phyloP scores from a whole-genome alignment of 2,888 invertebrate genomes.

The Thymelicus acteon region DNA sequence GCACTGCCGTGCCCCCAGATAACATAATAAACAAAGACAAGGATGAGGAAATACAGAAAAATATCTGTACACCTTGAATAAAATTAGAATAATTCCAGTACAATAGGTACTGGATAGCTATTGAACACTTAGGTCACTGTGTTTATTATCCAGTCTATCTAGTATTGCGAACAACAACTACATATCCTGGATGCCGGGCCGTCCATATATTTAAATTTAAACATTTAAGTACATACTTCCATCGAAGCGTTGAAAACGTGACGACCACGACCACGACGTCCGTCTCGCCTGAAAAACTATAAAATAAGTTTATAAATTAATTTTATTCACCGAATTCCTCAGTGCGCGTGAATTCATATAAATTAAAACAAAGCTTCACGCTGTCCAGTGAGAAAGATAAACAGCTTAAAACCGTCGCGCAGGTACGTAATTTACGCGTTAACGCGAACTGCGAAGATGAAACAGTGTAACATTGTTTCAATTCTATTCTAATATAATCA shows the following conservation, averaged over 20 bases:
- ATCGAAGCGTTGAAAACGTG: neutral
- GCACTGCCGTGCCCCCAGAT: no score
- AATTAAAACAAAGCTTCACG: constrained; percentile 39
- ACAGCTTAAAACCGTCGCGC: constrained; percentile 39
- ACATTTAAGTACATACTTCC: constrained; percentile 2
- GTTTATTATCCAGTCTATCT: neutral
- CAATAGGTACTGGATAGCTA: no score
- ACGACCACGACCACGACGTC: neutral
- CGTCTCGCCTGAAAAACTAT: constrained; percentile 10
- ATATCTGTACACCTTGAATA: neutral
- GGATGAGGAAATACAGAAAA: no score
- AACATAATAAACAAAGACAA: no score
- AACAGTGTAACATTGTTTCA: constrained; percentile 14
- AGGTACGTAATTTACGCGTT: constrained; percentile 38
- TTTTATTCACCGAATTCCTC: constrained; percentile 38
- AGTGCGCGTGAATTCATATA: constrained; percentile 39
- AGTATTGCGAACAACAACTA: neutral
- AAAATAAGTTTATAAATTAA: constrained; percentile 30
- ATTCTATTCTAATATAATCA: constrained; percentile 20
- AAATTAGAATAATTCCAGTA: neutral
- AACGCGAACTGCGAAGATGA: constrained; percentile 21
- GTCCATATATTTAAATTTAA: constrained; percentile 5
- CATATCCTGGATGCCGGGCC: constrained; percentile 5
- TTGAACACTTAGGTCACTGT: neutral
- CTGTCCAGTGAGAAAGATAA: constrained; percentile 42